Evolutionary conservation across 2,797 vertebrate species (phyloP).

Genomic region (Thaleichthys pacificus): DNA sequence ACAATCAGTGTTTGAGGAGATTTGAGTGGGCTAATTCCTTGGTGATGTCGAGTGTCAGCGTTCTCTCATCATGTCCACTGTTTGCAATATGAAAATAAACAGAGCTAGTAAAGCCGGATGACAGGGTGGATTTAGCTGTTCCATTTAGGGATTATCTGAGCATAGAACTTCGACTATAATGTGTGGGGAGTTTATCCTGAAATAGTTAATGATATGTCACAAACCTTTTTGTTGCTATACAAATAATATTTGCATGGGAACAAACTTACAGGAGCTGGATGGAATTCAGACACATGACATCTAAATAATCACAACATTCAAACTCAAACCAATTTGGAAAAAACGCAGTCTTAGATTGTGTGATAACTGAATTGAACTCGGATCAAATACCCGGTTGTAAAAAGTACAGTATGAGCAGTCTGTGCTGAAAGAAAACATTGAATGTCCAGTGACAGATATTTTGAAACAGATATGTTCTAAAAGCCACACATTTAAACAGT

Average conservation of each 20-base stretch:
- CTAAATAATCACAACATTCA: background rate
- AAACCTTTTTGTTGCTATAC: background rate
- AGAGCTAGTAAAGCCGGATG: slow-evolving; percentile 39
- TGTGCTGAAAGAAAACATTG: background rate
- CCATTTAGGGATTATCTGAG: slow-evolving; percentile 27
- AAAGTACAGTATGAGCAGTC: background rate
- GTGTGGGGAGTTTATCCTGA: background rate
- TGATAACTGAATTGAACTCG: background rate
- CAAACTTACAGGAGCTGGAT: background rate
- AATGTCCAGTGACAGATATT: background rate
- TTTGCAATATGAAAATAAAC: slow-evolving; percentile 53
- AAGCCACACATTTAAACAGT: slow-evolving; percentile 16
- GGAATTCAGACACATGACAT: background rate
- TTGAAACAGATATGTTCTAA: slow-evolving; percentile 18
- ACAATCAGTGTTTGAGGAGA: slow-evolving; percentile 18
- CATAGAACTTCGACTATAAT: slow-evolving; percentile 16
- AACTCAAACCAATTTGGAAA: background rate
- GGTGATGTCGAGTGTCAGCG: slow-evolving; percentile 63
- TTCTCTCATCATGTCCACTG: slow-evolving; percentile 49
- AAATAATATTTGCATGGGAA: background rate
- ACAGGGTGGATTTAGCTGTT: slow-evolving; percentile 37
- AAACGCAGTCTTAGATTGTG: background rate
- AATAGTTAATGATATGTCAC: background rate
- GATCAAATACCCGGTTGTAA: background rate
- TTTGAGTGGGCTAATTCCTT: slow-evolving; percentile 43